A percentile compares a stretch with the other conserved stretches of the same genome.
phyloP scores from a whole-genome alignment of 2,888 invertebrate genomes.

The Nemapogon koenigi region DNA sequence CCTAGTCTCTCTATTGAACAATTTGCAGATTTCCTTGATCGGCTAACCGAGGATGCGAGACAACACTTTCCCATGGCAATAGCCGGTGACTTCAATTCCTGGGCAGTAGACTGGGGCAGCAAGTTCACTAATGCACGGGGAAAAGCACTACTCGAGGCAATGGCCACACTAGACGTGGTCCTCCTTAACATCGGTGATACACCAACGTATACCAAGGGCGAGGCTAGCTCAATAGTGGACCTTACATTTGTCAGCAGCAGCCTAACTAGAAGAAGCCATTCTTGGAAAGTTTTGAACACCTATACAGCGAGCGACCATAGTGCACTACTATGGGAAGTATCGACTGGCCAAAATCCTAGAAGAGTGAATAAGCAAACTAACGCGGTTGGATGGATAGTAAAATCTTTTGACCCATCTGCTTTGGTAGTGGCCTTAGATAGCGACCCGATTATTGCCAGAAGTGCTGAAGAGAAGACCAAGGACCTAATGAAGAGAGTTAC shows the following conservation, averaged over 20 bases:
- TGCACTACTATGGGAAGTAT: neutral
- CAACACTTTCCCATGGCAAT: conserved; percentile 4
- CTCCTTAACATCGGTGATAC: conserved; percentile 7
- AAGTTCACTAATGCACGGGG: conserved; percentile 4
- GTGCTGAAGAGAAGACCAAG: neutral
- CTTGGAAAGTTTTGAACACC: conserved; percentile 5
- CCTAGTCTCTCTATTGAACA: conserved; percentile 6
- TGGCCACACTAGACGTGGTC: conserved; percentile 7
- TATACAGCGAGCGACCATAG: neutral
- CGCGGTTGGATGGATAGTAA: neutral
- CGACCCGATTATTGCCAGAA: neutral
- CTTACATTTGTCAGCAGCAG: conserved; percentile 8
- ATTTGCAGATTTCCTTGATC: conserved; percentile 2
- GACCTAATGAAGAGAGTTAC: neutral
- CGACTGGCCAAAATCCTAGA: neutral
- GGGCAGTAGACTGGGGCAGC: conserved; percentile 10
- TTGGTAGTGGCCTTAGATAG: neutral
- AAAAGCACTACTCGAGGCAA: conserved; percentile 7
- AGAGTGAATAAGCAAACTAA: neutral
- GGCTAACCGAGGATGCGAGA: conserved; percentile 8
- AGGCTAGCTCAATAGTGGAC: conserved; percentile 6
- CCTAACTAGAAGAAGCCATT: conserved; percentile 3
- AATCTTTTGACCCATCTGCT: neutral
- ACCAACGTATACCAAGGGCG: conserved; percentile 6
- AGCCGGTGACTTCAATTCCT: conserved; percentile 4